phyloP scores from a whole-genome alignment of 1,140 invertebrate species.

The Ridgeia piscesae region DNA sequence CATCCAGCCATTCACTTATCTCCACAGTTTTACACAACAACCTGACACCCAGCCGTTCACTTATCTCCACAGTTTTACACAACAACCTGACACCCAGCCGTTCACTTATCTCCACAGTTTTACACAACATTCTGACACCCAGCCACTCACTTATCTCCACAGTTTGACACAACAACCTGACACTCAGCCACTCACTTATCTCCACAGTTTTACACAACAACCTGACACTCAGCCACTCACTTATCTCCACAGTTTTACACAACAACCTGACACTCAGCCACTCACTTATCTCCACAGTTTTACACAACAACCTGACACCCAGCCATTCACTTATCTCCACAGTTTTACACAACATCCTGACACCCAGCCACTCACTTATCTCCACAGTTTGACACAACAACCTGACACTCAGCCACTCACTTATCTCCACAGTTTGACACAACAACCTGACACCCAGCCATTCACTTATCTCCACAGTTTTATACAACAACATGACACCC shows the following conservation, averaged over 20 bases:
- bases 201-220: not conserved
- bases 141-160: not conserved
- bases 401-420: not conserved
- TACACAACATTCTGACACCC: not conserved
- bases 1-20: not conserved
- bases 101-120: not conserved
- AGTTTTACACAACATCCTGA: not conserved
- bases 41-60: not conserved
- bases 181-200: not conserved
- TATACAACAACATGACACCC: not conserved
- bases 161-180: not conserved
- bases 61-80: not conserved
- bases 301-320: not conserved
- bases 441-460: not conserved
- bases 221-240: not conserved
- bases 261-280: not conserved
- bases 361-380: not conserved
- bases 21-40: not conserved
- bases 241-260: not conserved
- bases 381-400: not conserved
- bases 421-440: not conserved
- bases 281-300: not conserved
- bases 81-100: not conserved
- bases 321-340: not conserved
- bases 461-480: not conserved